phyloP scores from a whole-genome alignment of 1,140 invertebrate genomes.

The Leptinotarsa undecemlineata region DNA sequence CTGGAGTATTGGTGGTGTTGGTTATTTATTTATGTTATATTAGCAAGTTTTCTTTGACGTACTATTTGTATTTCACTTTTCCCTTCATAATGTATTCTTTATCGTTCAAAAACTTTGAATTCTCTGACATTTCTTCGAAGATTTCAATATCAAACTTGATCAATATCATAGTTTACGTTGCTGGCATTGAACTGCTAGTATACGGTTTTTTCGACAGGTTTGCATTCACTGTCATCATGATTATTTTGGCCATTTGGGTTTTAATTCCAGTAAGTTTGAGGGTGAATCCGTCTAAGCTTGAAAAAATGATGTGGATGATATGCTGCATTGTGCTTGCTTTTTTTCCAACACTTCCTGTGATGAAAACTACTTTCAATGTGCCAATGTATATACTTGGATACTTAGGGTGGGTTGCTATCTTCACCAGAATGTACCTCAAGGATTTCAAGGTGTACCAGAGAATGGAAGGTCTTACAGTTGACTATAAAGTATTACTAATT shows the following conservation, averaged over 20 bases:
- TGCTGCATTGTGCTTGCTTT: constrained; percentile 37
- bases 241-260: constrained; percentile 37
- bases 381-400: constrained; percentile 40
- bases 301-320: constrained; percentile 44
- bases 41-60: constrained; percentile 38
- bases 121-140: neutral
- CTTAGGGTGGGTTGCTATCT: constrained; percentile 36
- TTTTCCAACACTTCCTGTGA: constrained; percentile 45
- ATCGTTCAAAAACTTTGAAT: constrained; percentile 7
- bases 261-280: constrained; percentile 31
- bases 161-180: neutral
- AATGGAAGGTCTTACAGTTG: constrained; percentile 17
- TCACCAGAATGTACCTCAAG: constrained; percentile 33
- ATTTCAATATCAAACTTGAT: constrained; percentile 1
- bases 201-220: constrained; percentile 42
- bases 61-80: constrained; percentile 45
- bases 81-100: constrained; percentile 36
- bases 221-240: constrained; percentile 39
- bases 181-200: constrained; percentile 40
- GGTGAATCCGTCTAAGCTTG: constrained; percentile 20
- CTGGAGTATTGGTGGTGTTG: neutral
- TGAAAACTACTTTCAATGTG: constrained; percentile 47
- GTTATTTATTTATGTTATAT: constrained; percentile 29
- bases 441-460: constrained; percentile 27
- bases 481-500: constrained; percentile 27